phyloP scores from a whole-genome alignment of 2,113 vertebrate species.

The human (Homo sapiens) region GRCh38 chr5:83375501-83376000 shows the following conservation, averaged over 20 bases:
- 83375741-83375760: not conserved
- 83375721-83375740: not conserved
- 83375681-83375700: not conserved
- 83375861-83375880: not conserved
- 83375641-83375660: not conserved
- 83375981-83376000: not conserved
- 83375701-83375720: not conserved
- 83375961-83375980: not conserved
- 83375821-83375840: not conserved
- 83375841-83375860: not conserved
- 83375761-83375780: not conserved
- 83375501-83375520: not conserved
- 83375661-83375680: not conserved
- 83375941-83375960: not conserved
- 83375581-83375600: not conserved
- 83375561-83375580: not conserved
- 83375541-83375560: slow-evolving; percentile 10
- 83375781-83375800: not conserved
- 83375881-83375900: not conserved
- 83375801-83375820: not conserved
- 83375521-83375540: not conserved
- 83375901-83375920: not conserved
- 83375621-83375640: not conserved
- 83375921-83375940: not conserved
- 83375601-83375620: not conserved